A percentile compares a stretch with the other conserved stretches of the same genome.
Conservation (phyloP, 37 sponge, comb jelly and placozoan genomes). For the Chondrilla cf. caribensis region DNA sequence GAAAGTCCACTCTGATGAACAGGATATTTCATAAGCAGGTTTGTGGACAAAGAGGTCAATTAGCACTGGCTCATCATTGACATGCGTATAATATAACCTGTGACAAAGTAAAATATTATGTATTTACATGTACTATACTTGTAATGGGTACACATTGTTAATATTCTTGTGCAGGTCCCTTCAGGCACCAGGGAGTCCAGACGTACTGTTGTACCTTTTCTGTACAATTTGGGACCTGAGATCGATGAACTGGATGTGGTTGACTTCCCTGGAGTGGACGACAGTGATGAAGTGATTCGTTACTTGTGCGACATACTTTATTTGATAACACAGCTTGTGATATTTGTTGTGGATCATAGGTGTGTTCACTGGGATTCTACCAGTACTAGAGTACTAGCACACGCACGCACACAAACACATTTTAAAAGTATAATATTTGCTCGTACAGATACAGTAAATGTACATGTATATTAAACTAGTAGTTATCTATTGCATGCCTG, state of each 20-base stretch:
- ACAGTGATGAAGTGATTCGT: constrained; percentile 28
- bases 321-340: constrained; percentile 23
- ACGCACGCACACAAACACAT: no score
- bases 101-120: background rate
- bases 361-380: no score
- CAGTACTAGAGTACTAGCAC: background rate
- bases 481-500: no score
- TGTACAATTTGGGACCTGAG: constrained; percentile 37
- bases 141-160: no score
- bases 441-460: background rate
- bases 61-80: background rate
- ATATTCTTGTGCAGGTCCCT: constrained; percentile 17
- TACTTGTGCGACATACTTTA: constrained; percentile 12
- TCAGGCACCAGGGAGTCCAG: constrained; percentile 31
- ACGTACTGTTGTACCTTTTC: constrained; percentile 52
- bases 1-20: constrained; percentile 28
- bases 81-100: background rate
- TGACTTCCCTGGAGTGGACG: constrained; percentile 60
- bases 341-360: constrained; percentile 49
- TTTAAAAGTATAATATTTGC: background rate
- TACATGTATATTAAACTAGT: no score
- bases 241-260: constrained; percentile 38
- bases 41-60: no score
- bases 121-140: background rate
- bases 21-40: constrained; percentile 18